Evolutionary conservation across 2,797 vertebrate species (phyloP).

Genomic region (Poecilia picta): DNA sequence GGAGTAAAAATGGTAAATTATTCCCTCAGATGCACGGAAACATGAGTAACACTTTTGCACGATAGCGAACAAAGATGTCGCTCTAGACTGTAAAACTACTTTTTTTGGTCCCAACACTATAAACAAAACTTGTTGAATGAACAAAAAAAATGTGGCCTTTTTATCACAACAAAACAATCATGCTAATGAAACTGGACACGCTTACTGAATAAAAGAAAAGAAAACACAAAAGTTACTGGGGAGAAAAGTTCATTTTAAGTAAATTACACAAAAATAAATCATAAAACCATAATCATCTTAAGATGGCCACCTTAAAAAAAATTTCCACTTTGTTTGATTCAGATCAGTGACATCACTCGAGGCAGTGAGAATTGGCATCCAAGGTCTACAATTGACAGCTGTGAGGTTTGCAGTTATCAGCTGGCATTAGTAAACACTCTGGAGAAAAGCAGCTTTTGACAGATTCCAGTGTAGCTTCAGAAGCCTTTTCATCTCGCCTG

Average conservation of each 20-base stretch:
- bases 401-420: not conserved
- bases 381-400: not conserved
- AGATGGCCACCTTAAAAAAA: not conserved
- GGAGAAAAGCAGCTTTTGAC: not conserved
- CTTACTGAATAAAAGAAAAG: not conserved
- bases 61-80: not conserved
- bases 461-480: slow-evolving; percentile 1
- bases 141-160: not conserved
- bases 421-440: not conserved
- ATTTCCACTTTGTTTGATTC: not conserved
- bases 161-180: not conserved
- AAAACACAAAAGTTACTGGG: not conserved
- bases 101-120: not conserved
- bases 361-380: not conserved
- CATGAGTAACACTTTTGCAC: not conserved
- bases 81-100: not conserved
- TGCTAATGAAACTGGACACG: not conserved
- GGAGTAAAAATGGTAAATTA: not conserved
- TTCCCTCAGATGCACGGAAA: slow-evolving; percentile 19
- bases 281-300: not conserved
- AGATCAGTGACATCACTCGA: not conserved
- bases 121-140: not conserved
- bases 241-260: not conserved
- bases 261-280: not conserved
- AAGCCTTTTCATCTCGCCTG: not conserved